Evolutionary conservation across 1,140 invertebrate species (phyloP).

Genomic region (Thrips palmi): DNA sequence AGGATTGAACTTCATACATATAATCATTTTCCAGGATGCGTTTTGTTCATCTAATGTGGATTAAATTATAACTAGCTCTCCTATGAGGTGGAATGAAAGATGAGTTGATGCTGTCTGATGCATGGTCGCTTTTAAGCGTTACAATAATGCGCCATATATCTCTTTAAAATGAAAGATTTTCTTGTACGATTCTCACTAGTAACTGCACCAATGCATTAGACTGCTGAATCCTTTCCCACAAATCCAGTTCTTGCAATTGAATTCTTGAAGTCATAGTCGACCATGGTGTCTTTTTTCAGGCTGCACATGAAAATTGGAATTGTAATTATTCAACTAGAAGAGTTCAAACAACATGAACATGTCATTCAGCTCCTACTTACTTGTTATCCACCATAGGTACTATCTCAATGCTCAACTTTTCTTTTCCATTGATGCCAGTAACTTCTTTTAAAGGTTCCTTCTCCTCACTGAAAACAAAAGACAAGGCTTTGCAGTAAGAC

Average conservation of each 20-base stretch:
- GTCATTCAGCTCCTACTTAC: conserved; percentile 4
- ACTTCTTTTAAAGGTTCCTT: conserved; percentile 60
- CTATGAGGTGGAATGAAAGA: too few species aligned
- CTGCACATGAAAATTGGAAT: conserved; percentile 39
- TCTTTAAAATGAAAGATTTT: too few species aligned
- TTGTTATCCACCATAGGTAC: conserved; percentile 13
- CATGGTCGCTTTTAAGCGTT: too few species aligned
- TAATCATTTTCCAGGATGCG: too few species aligned
- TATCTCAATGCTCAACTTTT: conserved; percentile 16
- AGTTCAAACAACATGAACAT: conserved; percentile 2
- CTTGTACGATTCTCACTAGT: too few species aligned
- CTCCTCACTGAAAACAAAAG: conserved; percentile 43
- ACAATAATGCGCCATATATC: too few species aligned
- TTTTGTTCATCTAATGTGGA: too few species aligned
- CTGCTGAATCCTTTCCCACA: conserved; percentile 67
- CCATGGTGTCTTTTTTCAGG: conserved; percentile 50
- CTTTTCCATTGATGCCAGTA: conserved; percentile 16
- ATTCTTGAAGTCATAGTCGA: conserved; percentile 59
- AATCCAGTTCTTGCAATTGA: conserved; percentile 62
- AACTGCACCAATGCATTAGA: conserved; percentile 42
- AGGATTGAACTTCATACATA: too few species aligned
- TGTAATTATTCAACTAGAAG: neutral
- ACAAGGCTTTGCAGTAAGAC: too few species aligned
- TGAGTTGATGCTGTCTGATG: too few species aligned
- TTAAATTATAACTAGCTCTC: too few species aligned